Evolutionary conservation across 1,140 invertebrate genomes (phyloP).

Genomic region (Eulimnadia texana): DNA sequence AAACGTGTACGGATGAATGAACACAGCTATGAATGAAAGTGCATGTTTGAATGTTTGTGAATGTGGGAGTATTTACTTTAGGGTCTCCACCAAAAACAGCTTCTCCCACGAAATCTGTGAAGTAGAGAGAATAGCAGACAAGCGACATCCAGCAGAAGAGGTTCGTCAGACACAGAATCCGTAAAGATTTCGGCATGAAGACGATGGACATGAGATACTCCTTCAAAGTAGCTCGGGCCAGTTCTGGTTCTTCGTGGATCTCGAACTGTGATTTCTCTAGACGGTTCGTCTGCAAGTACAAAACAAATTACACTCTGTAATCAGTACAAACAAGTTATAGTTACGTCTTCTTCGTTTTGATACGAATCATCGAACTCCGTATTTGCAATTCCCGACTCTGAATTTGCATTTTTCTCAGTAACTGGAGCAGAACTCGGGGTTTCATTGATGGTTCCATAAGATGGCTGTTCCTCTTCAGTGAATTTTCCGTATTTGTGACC

Average conservation of each 20-base stretch:
- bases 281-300: neutral
- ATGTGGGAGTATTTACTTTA: conserved; percentile 36
- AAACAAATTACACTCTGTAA: no score
- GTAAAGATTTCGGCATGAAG: conserved; percentile 70
- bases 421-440: conserved; percentile 3
- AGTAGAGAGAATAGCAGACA: conserved; percentile 90
- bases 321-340: neutral
- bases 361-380: conserved; percentile 10
- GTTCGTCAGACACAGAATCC: conserved; percentile 81
- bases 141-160: conserved; percentile 96
- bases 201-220: conserved; percentile 80
- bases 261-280: conserved; percentile 1
- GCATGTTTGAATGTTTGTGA: conserved; percentile 7
- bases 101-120: conserved; percentile 93
- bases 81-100: conserved; percentile 87
- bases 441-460: conserved; percentile 13
- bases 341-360: neutral
- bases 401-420: neutral
- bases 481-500: conserved; percentile 15
- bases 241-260: neutral
- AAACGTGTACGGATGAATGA: neutral
- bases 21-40: conserved; percentile 4
- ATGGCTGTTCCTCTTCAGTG: conserved; percentile 4
- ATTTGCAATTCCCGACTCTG: conserved; percentile 4
- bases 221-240: conserved; percentile 22